Evolutionary conservation across 2,797 vertebrate genomes (phyloP).

Genomic region (Parauchenoglanis ngamensis): DNA sequence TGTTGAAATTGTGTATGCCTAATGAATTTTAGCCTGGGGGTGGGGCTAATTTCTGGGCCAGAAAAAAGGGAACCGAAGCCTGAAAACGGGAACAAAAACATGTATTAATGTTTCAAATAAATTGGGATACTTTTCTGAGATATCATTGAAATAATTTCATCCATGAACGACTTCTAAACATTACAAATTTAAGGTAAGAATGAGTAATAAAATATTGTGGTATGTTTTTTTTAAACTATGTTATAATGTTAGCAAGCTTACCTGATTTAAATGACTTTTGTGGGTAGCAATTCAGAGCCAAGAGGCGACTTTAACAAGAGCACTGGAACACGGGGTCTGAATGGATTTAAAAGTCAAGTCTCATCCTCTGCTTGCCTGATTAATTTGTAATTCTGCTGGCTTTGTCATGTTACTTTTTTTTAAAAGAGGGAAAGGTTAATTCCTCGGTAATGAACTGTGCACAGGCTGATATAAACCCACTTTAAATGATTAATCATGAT

Average conservation of each 20-base stretch:
- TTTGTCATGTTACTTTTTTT: background rate
- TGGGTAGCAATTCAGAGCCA: no score
- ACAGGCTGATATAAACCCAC: conserved; percentile 1
- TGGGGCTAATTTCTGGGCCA: background rate
- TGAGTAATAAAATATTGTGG: background rate
- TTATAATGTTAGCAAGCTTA: no score
- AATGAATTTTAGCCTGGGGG: background rate
- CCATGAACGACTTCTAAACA: background rate
- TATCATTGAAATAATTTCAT: background rate
- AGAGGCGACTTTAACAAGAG: background rate
- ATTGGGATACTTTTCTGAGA: background rate
- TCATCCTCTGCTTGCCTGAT: background rate
- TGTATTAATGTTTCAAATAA: no score
- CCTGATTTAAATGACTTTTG: no score
- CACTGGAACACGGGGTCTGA: background rate
- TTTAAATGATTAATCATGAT: conserved; percentile 18
- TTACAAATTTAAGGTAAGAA: background rate
- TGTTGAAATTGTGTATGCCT: background rate
- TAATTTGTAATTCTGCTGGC: background rate
- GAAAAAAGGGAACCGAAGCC: background rate
- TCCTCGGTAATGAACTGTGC: background rate
- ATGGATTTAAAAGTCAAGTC: background rate
- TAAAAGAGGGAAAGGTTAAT: background rate
- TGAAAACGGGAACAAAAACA: background rate
- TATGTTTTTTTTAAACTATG: background rate